A percentile compares a stretch with the other conserved stretches of the same genome.
phyloP scores from a whole-genome alignment of 2,888 invertebrate genomes.

The Acleris cristana region DNA sequence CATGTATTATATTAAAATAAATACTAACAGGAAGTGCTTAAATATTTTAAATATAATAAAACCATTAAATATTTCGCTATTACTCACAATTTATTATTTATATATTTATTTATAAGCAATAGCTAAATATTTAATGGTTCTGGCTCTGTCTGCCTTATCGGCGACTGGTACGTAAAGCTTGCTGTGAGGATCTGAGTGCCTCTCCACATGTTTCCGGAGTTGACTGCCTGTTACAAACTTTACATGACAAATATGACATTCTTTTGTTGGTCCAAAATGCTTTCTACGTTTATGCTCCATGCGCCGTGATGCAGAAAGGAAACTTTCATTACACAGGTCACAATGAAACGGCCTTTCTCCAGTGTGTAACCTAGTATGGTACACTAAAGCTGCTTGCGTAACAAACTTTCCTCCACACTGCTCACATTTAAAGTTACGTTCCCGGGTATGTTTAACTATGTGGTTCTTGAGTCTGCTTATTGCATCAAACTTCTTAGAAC shows the following conservation, averaged over 20 bases:
- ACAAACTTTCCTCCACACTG: slow-evolving; percentile 70
- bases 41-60: neutral
- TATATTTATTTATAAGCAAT: no score
- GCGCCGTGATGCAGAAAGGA: slow-evolving; percentile 44
- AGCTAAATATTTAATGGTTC: no score
- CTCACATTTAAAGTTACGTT: slow-evolving; percentile 65
- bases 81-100: no score
- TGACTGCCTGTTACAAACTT: slow-evolving; percentile 62
- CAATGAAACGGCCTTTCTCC: slow-evolving; percentile 71
- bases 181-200: slow-evolving; percentile 69
- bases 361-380: slow-evolving; percentile 70
- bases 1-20: no score
- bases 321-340: slow-evolving; percentile 67
- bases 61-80: no score
- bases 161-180: slow-evolving; percentile 59
- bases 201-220: slow-evolving; percentile 59
- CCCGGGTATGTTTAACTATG: slow-evolving; percentile 70
- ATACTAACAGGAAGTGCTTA: neutral
- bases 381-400: slow-evolving; percentile 63
- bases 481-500: slow-evolving; percentile 68
- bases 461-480: slow-evolving; percentile 65
- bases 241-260: slow-evolving; percentile 62
- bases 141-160: slow-evolving; percentile 5
- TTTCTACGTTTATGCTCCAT: slow-evolving; percentile 41
- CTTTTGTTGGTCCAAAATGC: slow-evolving; percentile 44